Evolutionary conservation across 2,888 invertebrate species (phyloP), one percentile per base, ranked within the genome.

Genomic region (Torymus auratus): DNA sequence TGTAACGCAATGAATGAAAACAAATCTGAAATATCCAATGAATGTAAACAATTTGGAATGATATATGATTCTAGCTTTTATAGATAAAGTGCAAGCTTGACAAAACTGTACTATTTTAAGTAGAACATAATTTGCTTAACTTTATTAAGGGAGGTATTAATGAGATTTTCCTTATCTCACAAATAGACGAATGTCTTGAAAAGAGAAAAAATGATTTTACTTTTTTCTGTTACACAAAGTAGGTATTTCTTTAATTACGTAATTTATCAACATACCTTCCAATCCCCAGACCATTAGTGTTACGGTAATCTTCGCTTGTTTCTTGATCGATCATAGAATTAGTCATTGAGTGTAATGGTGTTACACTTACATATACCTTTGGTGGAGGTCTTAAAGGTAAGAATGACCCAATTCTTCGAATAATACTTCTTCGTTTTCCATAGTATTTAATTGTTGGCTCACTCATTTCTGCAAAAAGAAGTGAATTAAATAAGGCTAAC

Each of bases 281-380:
- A 56, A 86, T 83, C 60, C 84, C 87, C 53, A 85, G 83, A 61
- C 87, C 88, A 83, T 89, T 89, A 1, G 84, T 76, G 72, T 86
- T 84, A 17, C 78, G 75, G 70, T 80, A 83, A 79, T 89, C 87
- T 17, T 84, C 84, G 78, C 84, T 88, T 5, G 85, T 87, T 80
- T 90, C 90, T 64, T 89, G 88, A 64, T 88, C 88, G 17, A 90
- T 89, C 89, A 91, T 90, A 11, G 91, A 91, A 86, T 85, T 90
- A 15, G 89, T 89, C 91, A 91, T 91, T 2, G 91, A 91, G 81
- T 91, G 91, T 65, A 91, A 86, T 58, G 91, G 89, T 13, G 91
- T 91, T 58, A 91, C 91, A 62, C 90, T 89, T 10, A 91, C 90
- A 81, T 91, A 91, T 75, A 91, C 89, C 85, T 90, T 91, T 70